Percentiles rank a stretch among this genome's conserved stretches.
Conservation (phyloP, 2,113 vertebrate species). For the Xiphophorus hellerii region DNA sequence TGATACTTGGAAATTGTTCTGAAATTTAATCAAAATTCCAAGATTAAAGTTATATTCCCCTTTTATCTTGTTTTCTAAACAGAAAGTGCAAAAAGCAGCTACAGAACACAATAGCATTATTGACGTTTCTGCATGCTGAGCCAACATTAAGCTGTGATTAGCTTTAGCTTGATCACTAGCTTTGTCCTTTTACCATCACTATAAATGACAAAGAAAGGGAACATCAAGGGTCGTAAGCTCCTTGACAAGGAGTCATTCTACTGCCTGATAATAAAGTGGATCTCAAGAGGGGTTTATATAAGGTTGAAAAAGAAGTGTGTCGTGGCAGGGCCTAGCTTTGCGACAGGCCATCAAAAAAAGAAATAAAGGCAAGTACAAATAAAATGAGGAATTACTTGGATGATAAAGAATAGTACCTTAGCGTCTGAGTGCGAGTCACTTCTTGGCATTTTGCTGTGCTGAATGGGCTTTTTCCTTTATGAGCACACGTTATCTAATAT, state of each 20-base stretch:
- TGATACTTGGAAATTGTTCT: not conserved
- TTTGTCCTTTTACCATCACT: slow-evolving; percentile 50
- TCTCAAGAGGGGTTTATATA: slow-evolving; percentile 52
- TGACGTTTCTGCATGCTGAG: slow-evolving; percentile 20
- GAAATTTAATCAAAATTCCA: not conserved
- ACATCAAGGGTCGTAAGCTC: slow-evolving; percentile 35
- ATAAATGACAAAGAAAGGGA: slow-evolving; percentile 40
- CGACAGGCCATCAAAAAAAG: slow-evolving; percentile 39
- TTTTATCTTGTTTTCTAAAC: not conserved
- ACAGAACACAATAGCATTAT: slow-evolving; percentile 4
- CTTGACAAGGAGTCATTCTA: slow-evolving; percentile 41
- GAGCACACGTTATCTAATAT: slow-evolving; percentile 34
- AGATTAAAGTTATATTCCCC: too few relatives aligned
- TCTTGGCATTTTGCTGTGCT: slow-evolving; percentile 39
- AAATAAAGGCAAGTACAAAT: slow-evolving; percentile 35
- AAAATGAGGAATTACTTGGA: slow-evolving; percentile 49
- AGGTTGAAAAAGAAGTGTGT: slow-evolving; percentile 38
- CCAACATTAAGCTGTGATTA: slow-evolving; percentile 22
- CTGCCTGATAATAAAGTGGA: slow-evolving; percentile 54
- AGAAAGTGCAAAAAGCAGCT: not conserved
- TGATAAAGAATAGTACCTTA: slow-evolving; percentile 40
- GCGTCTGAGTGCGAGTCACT: slow-evolving; percentile 33
- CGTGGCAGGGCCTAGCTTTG: slow-evolving; percentile 32
- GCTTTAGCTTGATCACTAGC: slow-evolving; percentile 26
- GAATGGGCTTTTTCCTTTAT: slow-evolving; percentile 50